Conservation (phyloP, 2,797 vertebrate genomes). For the Halcyon smyrnensis region DNA sequence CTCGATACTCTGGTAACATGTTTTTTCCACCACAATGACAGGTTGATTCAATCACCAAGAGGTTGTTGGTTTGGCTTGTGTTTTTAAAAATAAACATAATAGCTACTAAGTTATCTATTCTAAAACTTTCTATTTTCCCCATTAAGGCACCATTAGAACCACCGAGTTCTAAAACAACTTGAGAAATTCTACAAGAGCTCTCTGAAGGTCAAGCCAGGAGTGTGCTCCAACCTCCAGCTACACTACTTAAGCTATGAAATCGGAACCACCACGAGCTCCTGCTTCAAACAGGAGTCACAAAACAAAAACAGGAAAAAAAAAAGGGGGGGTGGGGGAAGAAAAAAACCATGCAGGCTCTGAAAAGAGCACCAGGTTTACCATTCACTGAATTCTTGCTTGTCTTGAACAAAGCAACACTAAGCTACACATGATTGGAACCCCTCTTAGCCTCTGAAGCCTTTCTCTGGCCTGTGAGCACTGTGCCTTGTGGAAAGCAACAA, state of each 20-base stretch:
- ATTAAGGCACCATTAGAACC: background rate
- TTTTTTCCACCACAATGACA: background rate
- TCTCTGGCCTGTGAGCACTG: background rate
- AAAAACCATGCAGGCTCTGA: background rate
- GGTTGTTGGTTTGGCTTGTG: background rate
- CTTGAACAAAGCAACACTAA: background rate
- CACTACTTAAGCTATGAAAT: background rate
- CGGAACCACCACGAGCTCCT: background rate
- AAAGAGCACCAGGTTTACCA: background rate
- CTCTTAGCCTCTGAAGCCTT: background rate
- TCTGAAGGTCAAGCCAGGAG: background rate
- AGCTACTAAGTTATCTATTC: background rate
- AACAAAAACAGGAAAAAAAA: background rate
- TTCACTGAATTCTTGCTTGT: background rate
- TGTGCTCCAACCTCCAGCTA: background rate
- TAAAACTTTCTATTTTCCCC: background rate
- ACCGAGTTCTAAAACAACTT: background rate
- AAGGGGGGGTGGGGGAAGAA: too few species aligned
- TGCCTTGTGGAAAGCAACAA: fast-evolving
- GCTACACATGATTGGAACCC: fast-evolving
- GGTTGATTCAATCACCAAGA: background rate
- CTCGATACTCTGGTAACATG: background rate
- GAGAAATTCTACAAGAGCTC: background rate
- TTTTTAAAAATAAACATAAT: background rate
- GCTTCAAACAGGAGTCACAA: background rate